phyloP scores from a whole-genome alignment of 2,888 invertebrate genomes.

The Mantis religiosa region DNA sequence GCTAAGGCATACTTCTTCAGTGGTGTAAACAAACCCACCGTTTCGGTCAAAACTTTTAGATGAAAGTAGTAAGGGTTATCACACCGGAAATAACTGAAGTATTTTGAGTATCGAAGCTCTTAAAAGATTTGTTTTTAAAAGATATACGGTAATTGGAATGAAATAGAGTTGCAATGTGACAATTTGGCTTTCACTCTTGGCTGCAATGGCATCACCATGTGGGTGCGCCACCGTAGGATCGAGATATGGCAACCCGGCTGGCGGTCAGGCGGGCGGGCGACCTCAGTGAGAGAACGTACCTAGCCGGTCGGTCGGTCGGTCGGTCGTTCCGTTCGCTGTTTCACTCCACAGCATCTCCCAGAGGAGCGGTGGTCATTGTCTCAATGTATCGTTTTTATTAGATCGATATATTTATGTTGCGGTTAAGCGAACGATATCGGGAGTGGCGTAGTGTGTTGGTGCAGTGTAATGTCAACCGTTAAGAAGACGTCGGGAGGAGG shows the following conservation, averaged over 20 bases:
- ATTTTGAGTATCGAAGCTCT: no score
- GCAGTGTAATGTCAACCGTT: neutral
- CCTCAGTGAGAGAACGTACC: neutral
- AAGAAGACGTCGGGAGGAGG: conserved; percentile 16
- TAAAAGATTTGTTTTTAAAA: no score
- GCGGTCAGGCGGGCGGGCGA: neutral
- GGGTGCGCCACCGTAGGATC: neutral
- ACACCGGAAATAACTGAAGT: no score
- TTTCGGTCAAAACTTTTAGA: no score
- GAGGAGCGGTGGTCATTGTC: neutral
- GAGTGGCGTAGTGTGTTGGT: neutral
- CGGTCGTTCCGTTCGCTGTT: neutral
- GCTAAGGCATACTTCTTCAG: no score
- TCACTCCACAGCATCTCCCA: neutral
- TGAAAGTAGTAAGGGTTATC: no score
- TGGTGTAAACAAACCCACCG: no score
- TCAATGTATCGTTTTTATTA: neutral
- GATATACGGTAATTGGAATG: no score
- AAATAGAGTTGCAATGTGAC: neutral
- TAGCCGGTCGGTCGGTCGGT: neutral
- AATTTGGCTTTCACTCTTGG: neutral
- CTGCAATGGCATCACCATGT: neutral
- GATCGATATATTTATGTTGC: neutral
- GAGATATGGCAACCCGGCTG: neutral
- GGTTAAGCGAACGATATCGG: neutral